A percentile compares a stretch with the other conserved stretches of the same genome.
Conservation (phyloP, 2,797 vertebrate species). For the Hippocampus kuda region DNA sequence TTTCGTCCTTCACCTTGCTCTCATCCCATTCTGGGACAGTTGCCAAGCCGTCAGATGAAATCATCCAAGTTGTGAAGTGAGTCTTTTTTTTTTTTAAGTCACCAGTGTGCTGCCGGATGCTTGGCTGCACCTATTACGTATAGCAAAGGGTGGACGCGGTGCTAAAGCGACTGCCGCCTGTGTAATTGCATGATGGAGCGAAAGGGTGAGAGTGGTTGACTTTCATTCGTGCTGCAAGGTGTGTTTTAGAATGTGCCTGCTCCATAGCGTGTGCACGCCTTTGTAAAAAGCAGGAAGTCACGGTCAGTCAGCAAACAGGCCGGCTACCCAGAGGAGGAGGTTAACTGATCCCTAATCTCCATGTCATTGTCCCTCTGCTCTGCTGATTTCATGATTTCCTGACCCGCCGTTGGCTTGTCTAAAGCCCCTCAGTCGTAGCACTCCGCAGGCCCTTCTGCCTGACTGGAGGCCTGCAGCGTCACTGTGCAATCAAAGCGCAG, state of each 20-base stretch:
- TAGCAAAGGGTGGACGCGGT: slow-evolving; percentile 7
- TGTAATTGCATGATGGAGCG: slow-evolving; percentile 12
- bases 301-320: slow-evolving; percentile 38
- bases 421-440: slow-evolving; percentile 45
- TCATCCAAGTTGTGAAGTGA: slow-evolving; percentile 20
- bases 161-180: not conserved
- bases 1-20: slow-evolving; percentile 9
- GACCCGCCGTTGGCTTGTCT: slow-evolving; percentile 45
- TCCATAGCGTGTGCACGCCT: slow-evolving; percentile 19
- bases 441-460: slow-evolving; percentile 53
- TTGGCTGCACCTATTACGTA: slow-evolving; percentile 30
- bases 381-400: slow-evolving; percentile 60
- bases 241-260: slow-evolving; percentile 16
- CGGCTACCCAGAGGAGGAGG: slow-evolving; percentile 30
- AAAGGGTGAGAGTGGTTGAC: slow-evolving; percentile 6
- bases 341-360: slow-evolving; percentile 57
- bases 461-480: slow-evolving; percentile 50
- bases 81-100: slow-evolving; percentile 17
- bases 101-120: slow-evolving; percentile 18
- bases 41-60: slow-evolving; percentile 36
- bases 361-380: slow-evolving; percentile 55
- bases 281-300: slow-evolving; percentile 39
- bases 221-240: slow-evolving; percentile 19
- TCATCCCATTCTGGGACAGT: slow-evolving; percentile 11
- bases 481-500: slow-evolving; percentile 43